Percentiles rank a stretch among this genome's conserved stretches.
phyloP scores from a whole-genome alignment of 2,888 invertebrate genomes.

The Heterodera filipjevi region DNA sequence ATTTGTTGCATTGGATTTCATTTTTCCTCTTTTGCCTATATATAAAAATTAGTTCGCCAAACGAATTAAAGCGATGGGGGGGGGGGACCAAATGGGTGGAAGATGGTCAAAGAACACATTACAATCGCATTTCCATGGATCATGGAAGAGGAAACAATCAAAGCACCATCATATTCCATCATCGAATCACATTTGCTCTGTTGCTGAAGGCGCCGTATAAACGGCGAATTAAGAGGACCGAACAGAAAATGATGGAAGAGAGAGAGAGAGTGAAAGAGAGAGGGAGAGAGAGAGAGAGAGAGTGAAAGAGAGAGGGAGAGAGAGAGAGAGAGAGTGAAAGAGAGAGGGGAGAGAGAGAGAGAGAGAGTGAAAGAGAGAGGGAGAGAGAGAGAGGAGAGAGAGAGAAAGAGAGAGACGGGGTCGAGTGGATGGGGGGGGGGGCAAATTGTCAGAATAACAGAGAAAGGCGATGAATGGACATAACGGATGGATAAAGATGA shows the following conservation, averaged over 20 bases:
- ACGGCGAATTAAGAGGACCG: conserved; percentile 1
- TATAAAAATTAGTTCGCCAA: no score
- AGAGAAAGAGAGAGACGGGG: background rate
- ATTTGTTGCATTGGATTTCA: no score
- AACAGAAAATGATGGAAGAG: background rate
- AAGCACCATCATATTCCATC: background rate
- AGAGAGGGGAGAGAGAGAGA: background rate
- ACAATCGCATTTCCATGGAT: background rate
- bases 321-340: background rate
- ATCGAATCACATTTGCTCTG: background rate
- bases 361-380: background rate
- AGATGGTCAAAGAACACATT: background rate
- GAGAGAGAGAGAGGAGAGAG: background rate
- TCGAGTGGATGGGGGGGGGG: background rate
- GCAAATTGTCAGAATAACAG: background rate
- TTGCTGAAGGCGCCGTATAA: background rate
- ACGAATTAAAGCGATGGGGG: no score
- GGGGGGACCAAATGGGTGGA: background rate
- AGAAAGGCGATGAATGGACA: background rate
- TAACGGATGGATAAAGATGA: background rate
- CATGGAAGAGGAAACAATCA: background rate
- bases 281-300: background rate
- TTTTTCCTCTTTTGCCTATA: no score
- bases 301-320: background rate
- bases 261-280: background rate